Base-by-base conservation (phyloP, 2,113 vertebrate species). In the Cyrtonyx montezumae region DNA sequence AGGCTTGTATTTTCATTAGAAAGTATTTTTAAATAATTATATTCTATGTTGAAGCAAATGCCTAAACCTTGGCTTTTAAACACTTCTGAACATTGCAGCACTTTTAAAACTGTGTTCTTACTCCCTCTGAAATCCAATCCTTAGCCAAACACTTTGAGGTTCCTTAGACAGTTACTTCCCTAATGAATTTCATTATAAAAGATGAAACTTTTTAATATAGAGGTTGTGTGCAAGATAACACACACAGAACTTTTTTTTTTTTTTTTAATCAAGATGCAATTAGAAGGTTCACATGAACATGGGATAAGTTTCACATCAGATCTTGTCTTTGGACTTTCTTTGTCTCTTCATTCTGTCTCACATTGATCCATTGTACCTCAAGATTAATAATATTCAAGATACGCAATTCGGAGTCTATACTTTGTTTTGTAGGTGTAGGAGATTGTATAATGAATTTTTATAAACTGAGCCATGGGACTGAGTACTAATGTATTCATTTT, bases 141-240 rank as follows among this genome's bases (percentile, higher is more conserved):
- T 14, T 3, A 86, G 4, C 13, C 18, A 36, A 74, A 65, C 18
- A 28, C 1, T 51, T 69, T 5, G 11, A 9, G 28, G 2, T 30
- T 91, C 48, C 48, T 53, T 74, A 40, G 58, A 23, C 9, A 11
- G 16, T 32, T 55, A 42, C 8, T 53, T 85, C 77, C 26, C 23
- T 58, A 14, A 46, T 37, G 30, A 83, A 40, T 10, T 9, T 70
- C 36, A 18, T 10, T 43, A 70, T 82, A 18, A 7, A 32, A 79
- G 40, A 73, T 0, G 0, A 68, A 68, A 9, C 7, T 43, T 69
- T 68, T 12, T 30, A 87, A 79, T n/a, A 69, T 3, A 65, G 1
- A 26, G 22, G 25, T 28, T 5, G 46, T 18, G 5, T n/a, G 42
- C 0, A 0, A 53, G 15, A 30, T n/a, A 17, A 68, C 10, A 12